Evolutionary conservation across 2,797 vertebrate genomes (phyloP), one percentile per base, ranked within the genome.

Genomic region (Oceanodroma leucorhoa): DNA sequence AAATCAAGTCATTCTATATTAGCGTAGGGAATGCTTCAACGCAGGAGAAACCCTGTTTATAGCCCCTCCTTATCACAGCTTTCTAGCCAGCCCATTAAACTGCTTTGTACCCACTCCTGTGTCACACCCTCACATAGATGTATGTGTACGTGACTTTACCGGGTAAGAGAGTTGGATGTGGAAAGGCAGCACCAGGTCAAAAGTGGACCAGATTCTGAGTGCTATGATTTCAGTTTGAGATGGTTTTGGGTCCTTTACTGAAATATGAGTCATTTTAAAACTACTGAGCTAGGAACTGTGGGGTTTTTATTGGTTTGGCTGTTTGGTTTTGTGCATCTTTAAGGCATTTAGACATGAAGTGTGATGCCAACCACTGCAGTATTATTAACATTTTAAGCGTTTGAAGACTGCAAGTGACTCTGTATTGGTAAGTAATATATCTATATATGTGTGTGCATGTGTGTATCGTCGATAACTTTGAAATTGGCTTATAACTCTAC

Each of bases 1-100:
- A 96, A 97, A 94, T 88, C 79, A 94, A 95, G 93, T 91, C 93
- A 88, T 77, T 96, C 60, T 93, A 1, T 83, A 91, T 94, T 96
- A 94, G 83, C 3, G 30, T 41, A 72, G 46, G 70, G 77, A 94
- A 94, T 93, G n/a, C 50, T 66, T 83, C 70, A 79, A 70, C 61
- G 78, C 19, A 41, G 67, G 40, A 94, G 70, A 72, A 81, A 66
- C 36, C 8, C 62, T 90, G 18, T 75, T 90, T 76, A 36, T 69
- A 72, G 3, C 11, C 69, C 10, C 30, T 69, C 27, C 50, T 78
- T 89, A 69, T 70, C 50, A 83, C 27, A 80, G 60, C 45, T 87
- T 83, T 89, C 80, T 27, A 65, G 22, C 22, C 77, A 88, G 80
- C 41, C 80, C 83, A 79, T 90, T 94, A 92, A 90, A 73, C 23